Percentiles rank a stretch among this genome's conserved stretches.
These are phyloP conservation scores for Gobionotothen gibberifrons DNA, from an alignment of 2,797 vertebrate species.

Conservation along the genomic window DNA sequence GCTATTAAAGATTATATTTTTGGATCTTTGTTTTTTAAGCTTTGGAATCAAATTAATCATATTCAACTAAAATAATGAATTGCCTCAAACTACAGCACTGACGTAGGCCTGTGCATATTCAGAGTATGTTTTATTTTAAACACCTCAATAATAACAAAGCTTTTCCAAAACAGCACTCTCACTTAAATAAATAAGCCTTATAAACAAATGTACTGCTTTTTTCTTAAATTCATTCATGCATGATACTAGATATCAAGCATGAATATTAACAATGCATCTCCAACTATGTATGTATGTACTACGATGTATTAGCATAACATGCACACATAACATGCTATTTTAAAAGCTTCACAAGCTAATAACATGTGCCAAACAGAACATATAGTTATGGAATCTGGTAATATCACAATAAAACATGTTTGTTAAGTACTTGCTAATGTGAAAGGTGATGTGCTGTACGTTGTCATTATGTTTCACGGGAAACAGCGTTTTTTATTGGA, in stretches of 20 bases:
- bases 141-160: constrained; percentile 14
- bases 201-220: neutral
- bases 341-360: constrained; percentile 4
- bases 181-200: neutral
- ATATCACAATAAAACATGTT: neutral
- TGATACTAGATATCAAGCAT: constrained; percentile 21
- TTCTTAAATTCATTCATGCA: constrained; percentile 10
- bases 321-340: constrained; percentile 11
- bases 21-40: constrained; percentile 43
- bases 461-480: constrained; percentile 12
- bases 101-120: constrained; percentile 21
- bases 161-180: neutral
- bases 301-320: constrained; percentile 47
- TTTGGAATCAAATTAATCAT: constrained; percentile 58
- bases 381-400: constrained; percentile 7
- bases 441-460: neutral
- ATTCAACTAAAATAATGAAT: constrained; percentile 28
- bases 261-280: constrained; percentile 25
- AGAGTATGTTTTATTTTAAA: constrained; percentile 24
- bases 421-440: neutral
- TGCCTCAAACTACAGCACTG: constrained; percentile 27
- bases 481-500: constrained; percentile 16
- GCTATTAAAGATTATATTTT: constrained; percentile 49
- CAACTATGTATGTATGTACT: no score
- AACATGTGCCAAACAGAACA: neutral